Base-by-base conservation (phyloP, 1,140 invertebrate genomes). In the Diorhabda carinulata region DNA sequence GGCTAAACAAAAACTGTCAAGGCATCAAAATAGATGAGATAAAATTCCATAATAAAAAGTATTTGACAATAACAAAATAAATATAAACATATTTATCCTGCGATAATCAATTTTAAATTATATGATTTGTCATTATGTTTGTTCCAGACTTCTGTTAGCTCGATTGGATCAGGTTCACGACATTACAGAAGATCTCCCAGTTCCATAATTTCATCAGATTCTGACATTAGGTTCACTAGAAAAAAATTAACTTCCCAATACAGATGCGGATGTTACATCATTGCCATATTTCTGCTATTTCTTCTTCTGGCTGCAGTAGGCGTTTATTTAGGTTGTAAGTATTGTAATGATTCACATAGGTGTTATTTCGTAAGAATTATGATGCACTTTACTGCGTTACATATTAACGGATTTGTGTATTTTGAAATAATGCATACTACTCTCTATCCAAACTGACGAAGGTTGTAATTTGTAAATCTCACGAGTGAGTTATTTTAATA, bases 311-410 rank as follows among this genome's bases (percentile, higher is more conserved):
- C 92, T 43, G 90, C 91, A 8, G 87, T 91, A 57, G 90, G 91
- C 59, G 90, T 96, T 64, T 96, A 96, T 81, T 87, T 94, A 74
- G 93, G 90, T 82, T 93, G 93, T 95, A 86, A 91, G 92, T 92
- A 25, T 25, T 25, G 25, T 25, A 25, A 25, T 25, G 25, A 25
- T 25, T 25, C 25, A 25, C 25, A 25, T 25, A 25, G 25, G 25
- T 25, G 25, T 1, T 25, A 25, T 25, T 25, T 25, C 25, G 25
- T 25, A 25, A 25, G 25, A 25, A 25, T 25, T 25, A 25, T 25
- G 25, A 25, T 25, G 25, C 25, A 25, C 25, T 25, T 25, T 25
- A 25, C 2, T 25, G 25, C 25, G 25, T 25, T 25, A 25, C 25
- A 25, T 25, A 25, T 25, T 25, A 25, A 25, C 25, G 25, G 25